Evolutionary conservation across 2,113 vertebrate genomes (phyloP).

Genomic region (Archilochus colubris): DNA sequence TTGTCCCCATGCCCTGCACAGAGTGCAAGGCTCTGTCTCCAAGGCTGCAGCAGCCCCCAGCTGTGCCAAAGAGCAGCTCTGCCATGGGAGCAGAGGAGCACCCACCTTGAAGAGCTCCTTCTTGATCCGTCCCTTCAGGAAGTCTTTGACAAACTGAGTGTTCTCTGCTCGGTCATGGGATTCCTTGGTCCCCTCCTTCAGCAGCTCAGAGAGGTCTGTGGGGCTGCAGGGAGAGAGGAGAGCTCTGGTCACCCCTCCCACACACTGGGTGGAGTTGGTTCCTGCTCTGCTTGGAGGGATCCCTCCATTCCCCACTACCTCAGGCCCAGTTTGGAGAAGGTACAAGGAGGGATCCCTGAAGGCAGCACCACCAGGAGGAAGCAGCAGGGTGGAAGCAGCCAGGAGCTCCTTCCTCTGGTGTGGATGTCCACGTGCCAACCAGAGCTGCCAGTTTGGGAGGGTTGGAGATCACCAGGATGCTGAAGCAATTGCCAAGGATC

Average conservation of each 20-base stretch:
- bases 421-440: fast-evolving
- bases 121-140: slow-evolving; percentile 89
- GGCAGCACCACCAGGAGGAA: neutral
- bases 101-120: slow-evolving; percentile 93
- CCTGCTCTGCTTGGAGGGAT: neutral
- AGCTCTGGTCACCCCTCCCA: neutral
- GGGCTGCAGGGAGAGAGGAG: slow-evolving; percentile 71
- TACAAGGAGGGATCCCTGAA: neutral
- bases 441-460: neutral
- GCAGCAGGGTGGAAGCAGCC: neutral
- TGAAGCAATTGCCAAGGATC: neutral
- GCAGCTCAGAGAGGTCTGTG: slow-evolving; percentile 90
- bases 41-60: neutral
- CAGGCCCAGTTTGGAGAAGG: neutral
- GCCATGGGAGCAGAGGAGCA: neutral
- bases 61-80: neutral
- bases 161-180: slow-evolving; percentile 93
- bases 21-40: neutral
- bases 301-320: neutral
- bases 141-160: slow-evolving; percentile 95
- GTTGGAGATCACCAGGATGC: neutral
- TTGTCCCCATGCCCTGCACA: too few species aligned
- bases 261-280: fast-evolving
- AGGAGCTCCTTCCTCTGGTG: neutral
- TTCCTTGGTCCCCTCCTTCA: slow-evolving; percentile 94